Base-by-base conservation (phyloP, 2,113 vertebrate species). In the Picathartes gymnocephalus region DNA sequence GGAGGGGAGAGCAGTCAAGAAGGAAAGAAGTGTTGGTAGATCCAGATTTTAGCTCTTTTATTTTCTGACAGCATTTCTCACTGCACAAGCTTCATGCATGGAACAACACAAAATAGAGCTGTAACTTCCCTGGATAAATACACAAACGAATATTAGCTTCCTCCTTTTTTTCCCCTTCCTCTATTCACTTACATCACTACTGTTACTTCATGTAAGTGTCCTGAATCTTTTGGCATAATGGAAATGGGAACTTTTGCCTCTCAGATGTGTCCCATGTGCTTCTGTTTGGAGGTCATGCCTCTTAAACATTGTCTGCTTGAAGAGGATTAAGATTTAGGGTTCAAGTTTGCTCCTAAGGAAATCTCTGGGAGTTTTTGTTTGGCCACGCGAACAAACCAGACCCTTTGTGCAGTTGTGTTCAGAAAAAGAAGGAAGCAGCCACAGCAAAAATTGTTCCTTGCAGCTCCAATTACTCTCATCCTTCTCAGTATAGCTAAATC, bases 401-500 rank as follows among this genome's bases (percentile, higher is more conserved):
- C n/a, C 27, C n/a, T 78, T 91, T 94, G 62, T 90, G 31, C 39
- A 79, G 45, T 69, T 72, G n/a, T 58, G 33, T 19, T 90, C 74
- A 86, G 88, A 92, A 93, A 88, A 95, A 95, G 85, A 90, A 86
- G 71, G 82, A 90, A 64, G 25, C 27, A 81, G 76, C 22, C 61
- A 69, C n/a, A 71, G 72, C 48, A 95, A 76, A 92, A 96, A 96
- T 73, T 73, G 13, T 89, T 91, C 44, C 50, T 93, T 56, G 23
- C 19, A 92, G 51, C 14, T 81, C 44, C 70, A 92, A 13, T 88
- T 93, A 30, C 61, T 90, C 64, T 92, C 88, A 78, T 86, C 80
- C 57, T 84, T 93, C 95, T 95, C 78, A 86, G 83, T 77, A 85
- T 58, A 96, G 83, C 73, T 91, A 82, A 96, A 82, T 73, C 1